phyloP scores from a whole-genome alignment of 2,888 invertebrate genomes.

The Agonum fuliginosum region DNA sequence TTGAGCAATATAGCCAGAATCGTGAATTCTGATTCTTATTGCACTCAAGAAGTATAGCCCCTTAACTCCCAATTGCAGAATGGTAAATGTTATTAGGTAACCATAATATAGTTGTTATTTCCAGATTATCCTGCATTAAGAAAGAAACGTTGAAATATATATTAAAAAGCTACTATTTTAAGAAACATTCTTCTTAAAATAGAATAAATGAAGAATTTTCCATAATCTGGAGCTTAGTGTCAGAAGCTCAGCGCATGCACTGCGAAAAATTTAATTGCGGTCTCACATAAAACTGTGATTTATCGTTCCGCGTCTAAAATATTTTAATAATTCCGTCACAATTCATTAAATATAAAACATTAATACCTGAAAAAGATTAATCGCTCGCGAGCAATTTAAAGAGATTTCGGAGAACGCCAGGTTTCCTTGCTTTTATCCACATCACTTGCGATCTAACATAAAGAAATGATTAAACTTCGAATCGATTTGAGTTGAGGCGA shows the following conservation, averaged over 20 bases:
- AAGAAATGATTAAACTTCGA: slow-evolving; percentile 51
- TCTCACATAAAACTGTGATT: slow-evolving; percentile 49
- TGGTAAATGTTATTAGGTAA: too few relatives aligned
- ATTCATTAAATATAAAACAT: slow-evolving; percentile 55
- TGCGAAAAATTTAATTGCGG: slow-evolving; percentile 51
- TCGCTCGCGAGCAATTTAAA: slow-evolving; percentile 35
- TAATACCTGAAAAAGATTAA: slow-evolving; percentile 56
- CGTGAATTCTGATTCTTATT: too few relatives aligned
- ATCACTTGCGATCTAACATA: slow-evolving; percentile 47
- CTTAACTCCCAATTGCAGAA: too few relatives aligned
- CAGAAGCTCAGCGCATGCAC: slow-evolving; percentile 40
- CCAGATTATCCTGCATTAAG: too few relatives aligned
- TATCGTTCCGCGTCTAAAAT: slow-evolving; percentile 38
- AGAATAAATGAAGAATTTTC: too few relatives aligned
- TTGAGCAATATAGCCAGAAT: too few relatives aligned
- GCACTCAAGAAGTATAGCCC: too few relatives aligned
- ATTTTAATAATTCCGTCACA: slow-evolving; percentile 52
- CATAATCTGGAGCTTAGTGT: too few relatives aligned
- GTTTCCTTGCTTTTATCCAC: slow-evolving; percentile 49
- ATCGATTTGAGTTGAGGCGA: slow-evolving; percentile 33
- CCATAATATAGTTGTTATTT: too few relatives aligned
- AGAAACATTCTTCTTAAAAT: too few relatives aligned
- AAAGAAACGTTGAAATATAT: too few relatives aligned
- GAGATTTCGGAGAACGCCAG: slow-evolving; percentile 29
- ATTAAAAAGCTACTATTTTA: too few relatives aligned